Conservation (phyloP, 2,113 vertebrate species). For the Micromys minutus region DNA sequence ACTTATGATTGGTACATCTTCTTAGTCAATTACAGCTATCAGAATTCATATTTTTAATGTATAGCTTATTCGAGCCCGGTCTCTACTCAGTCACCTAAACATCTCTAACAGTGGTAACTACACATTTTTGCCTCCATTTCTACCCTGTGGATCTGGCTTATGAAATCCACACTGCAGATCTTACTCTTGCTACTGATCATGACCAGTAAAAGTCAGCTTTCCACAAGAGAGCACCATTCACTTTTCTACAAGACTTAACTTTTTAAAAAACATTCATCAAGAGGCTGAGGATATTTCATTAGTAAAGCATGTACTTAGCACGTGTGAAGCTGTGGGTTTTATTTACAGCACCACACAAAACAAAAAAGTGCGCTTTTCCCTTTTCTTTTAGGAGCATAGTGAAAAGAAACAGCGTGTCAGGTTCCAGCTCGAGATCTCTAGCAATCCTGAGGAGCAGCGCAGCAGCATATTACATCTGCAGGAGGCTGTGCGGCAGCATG, state of each 20-base stretch:
- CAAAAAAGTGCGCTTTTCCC: neutral
- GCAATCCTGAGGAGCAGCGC: conserved; percentile 98
- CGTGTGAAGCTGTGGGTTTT: neutral
- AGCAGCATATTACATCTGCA: conserved; percentile 97
- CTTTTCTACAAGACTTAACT: neutral
- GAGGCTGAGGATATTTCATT: neutral
- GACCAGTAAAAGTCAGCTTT: conserved; percentile 44
- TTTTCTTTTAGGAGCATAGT: conserved; percentile 93
- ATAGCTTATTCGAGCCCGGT: neutral
- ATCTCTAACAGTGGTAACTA: conserved; percentile 21
- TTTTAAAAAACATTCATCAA: neutral
- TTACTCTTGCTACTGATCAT: neutral
- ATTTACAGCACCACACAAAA: neutral
- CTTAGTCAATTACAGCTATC: neutral
- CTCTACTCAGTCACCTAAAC: conserved; percentile 17
- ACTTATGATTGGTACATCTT: neutral
- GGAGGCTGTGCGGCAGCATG: conserved; percentile 96
- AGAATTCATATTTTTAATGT: conserved; percentile 1
- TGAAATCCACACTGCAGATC: conserved; percentile 47
- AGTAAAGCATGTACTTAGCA: neutral
- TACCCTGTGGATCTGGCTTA: neutral
- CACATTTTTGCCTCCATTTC: neutral
- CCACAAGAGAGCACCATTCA: conserved; percentile 18
- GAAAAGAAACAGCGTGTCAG: conserved; percentile 99
- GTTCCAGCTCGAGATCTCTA: conserved; percentile 99